Evolutionary conservation across 2,888 invertebrate genomes (phyloP).

Genomic region (Tipula helvola): DNA sequence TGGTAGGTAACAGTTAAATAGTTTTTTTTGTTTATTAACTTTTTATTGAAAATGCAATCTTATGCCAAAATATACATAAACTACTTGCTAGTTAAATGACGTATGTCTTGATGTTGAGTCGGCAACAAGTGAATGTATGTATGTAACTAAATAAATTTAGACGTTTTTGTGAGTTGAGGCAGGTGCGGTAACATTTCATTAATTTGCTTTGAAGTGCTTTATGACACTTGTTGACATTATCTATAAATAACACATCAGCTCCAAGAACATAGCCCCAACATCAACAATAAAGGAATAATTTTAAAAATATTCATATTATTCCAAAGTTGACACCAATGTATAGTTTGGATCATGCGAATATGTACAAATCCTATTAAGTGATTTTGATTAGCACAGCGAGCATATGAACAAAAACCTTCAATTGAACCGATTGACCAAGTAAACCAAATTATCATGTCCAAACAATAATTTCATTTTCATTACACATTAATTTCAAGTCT

Average conservation of each 20-base stretch:
- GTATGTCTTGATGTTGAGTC: background rate
- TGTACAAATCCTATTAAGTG: background rate
- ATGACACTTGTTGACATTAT: background rate
- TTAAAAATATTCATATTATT: background rate
- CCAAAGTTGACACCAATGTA: background rate
- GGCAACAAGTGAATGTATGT: background rate
- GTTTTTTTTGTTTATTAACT: background rate
- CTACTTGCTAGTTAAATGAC: background rate
- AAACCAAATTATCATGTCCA: background rate
- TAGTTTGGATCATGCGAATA: background rate
- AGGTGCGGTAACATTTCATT: background rate
- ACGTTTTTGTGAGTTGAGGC: background rate
- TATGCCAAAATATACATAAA: slow-evolving; percentile 4
- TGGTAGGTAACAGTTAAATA: background rate
- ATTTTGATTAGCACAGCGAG: background rate
- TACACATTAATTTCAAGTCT: background rate
- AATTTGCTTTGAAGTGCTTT: background rate
- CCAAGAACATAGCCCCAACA: background rate
- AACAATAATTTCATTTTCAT: background rate
- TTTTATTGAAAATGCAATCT: background rate
- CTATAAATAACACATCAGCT: background rate
- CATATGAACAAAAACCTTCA: background rate
- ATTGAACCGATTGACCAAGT: background rate
- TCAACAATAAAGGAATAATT: background rate
- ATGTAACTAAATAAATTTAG: background rate